A percentile compares a stretch with the other conserved stretches of the same genome.
phyloP scores from a whole-genome alignment of 2,888 invertebrate genomes.

The Acanthosepion pharaonis region DNA sequence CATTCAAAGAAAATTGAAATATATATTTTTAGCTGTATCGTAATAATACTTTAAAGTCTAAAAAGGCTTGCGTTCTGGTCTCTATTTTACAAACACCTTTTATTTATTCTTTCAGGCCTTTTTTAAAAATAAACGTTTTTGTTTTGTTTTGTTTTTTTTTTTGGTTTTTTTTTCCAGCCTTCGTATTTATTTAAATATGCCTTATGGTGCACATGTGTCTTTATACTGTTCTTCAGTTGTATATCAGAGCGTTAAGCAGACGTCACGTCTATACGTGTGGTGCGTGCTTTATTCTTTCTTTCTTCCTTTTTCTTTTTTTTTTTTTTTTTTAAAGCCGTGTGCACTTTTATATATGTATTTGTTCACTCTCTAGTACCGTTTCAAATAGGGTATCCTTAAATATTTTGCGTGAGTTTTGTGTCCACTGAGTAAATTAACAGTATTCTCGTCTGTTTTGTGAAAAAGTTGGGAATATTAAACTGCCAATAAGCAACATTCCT shows the following conservation, averaged over 20 bases:
- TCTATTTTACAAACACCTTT: too few relatives aligned
- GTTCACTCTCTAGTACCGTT: neutral
- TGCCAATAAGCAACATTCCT: neutral
- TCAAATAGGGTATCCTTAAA: neutral
- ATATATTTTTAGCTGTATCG: too few relatives aligned
- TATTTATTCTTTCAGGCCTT: neutral
- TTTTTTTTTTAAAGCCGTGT: too few relatives aligned
- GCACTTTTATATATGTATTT: neutral
- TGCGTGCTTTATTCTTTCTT: neutral
- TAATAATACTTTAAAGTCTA: too few relatives aligned
- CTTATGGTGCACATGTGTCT: too few relatives aligned
- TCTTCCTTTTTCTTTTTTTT: too few relatives aligned
- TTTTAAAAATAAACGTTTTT: neutral
- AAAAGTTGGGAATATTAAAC: neutral
- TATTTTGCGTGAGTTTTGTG: neutral
- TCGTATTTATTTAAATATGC: too few relatives aligned
- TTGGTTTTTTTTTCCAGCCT: too few relatives aligned
- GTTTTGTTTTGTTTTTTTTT: too few relatives aligned
- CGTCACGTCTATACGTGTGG: neutral
- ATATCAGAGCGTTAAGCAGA: neutral
- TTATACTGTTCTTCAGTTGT: too few relatives aligned
- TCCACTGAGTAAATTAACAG: neutral
- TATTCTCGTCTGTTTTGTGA: neutral
- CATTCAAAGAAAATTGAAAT: too few relatives aligned
- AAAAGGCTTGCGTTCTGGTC: too few relatives aligned